Evolutionary conservation across 1,140 invertebrate species (phyloP), one percentile per base, ranked within the genome.

Genomic region (Spodoptera frugiperda): DNA sequence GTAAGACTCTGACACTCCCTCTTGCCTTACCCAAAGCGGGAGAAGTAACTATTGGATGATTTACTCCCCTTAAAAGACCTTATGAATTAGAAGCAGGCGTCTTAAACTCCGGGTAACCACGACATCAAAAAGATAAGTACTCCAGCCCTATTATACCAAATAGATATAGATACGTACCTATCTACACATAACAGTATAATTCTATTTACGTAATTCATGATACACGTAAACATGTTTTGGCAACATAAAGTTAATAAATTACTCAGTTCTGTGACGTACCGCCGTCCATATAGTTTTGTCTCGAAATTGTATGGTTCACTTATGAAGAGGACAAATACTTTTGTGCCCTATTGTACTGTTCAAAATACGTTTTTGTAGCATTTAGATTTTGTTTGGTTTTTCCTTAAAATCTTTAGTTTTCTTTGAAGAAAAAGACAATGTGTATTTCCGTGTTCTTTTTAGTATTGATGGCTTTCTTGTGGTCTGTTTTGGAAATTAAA

Each of bases 191-290:
- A 14, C 12, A 65, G 15, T 15, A 8, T 65, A 44, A 65, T 65
- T 65, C 61, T 65, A 65, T 65, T 65, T 48, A 48, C 61, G 15
- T 46, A 65, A 48, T 65, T 48, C 61, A 48, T 9, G 17, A 48
- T 19, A 48, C 33, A 65, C 39, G 39, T 65, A 65, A 65, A 65
- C 61, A 65, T 65, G 61, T 65, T 65, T 65, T 65, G 61, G 39
- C 61, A 48, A 65, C 39, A 12, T 48, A 65, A 65, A 46, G 39
- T 48, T 65, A 65, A 65, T 65, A 65, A 65, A 65, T 65, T 65
- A 65, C 61, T 65, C 61, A 65, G 61, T 44, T 65, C 19, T 6
- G 15, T 65, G 39, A 65, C 61, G 61, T 65, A 65, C 61, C 61
- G 39, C 44, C 2, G 17, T 48, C 39, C 61, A 1, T 14, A 65